These are phyloP conservation scores for Tribolium castaneum DNA, from an alignment of 1,140 invertebrate genomes.

Conservation along the genomic window DNA sequence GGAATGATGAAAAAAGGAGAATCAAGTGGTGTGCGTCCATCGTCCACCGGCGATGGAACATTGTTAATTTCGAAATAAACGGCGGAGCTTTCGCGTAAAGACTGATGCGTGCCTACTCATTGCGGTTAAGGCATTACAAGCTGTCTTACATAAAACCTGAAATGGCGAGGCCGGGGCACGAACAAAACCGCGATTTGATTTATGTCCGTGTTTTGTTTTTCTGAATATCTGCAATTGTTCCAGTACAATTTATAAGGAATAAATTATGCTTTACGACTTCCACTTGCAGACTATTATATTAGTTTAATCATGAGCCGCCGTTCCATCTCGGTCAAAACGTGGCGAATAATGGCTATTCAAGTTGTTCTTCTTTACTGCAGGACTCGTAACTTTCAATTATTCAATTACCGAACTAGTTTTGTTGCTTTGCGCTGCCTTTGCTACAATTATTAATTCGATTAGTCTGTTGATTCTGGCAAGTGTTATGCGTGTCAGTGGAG, in stretches of 20 bases:
- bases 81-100: constrained; percentile 10
- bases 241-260: constrained; percentile 36
- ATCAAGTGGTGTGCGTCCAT: background rate
- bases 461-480: background rate
- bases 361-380: constrained; percentile 20
- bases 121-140: constrained; percentile 33
- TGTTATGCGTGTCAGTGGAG: constrained; percentile 10
- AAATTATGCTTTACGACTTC: constrained; percentile 33
- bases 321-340: constrained; percentile 28
- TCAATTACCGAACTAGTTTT: constrained; percentile 28
- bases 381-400: constrained; percentile 33
- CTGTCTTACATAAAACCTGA: constrained; percentile 32
- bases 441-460: constrained; percentile 27
- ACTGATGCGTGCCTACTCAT: constrained; percentile 31
- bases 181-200: constrained; percentile 34
- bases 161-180: constrained; percentile 23
- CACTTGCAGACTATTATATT: constrained; percentile 35
- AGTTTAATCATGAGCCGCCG: constrained; percentile 34
- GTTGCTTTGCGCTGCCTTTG: background rate
- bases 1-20: background rate
- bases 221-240: constrained; percentile 35
- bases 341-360: constrained; percentile 30
- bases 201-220: constrained; percentile 33
- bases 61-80: constrained; percentile 21
- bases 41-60: background rate